These are phyloP conservation scores for Carduelis carduelis DNA, from an alignment of 2,797 vertebrate species.

Conservation along the genomic window DNA sequence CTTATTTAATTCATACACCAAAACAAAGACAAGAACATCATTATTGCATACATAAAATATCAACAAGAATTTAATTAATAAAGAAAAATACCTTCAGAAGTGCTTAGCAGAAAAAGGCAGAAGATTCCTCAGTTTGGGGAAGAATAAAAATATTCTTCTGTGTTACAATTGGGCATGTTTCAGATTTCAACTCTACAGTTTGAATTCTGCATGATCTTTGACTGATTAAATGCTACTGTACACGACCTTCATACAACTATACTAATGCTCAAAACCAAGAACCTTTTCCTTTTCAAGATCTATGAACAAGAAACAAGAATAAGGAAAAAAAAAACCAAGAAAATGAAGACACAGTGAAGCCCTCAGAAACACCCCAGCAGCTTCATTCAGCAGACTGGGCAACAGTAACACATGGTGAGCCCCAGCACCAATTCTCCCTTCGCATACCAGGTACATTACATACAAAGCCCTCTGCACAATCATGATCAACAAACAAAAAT, in stretches of 20 bases:
- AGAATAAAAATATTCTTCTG: background rate
- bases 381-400: background rate
- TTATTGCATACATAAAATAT: background rate
- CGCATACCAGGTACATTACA: background rate
- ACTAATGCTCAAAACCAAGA: background rate
- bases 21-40: background rate
- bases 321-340: background rate
- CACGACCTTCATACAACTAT: background rate
- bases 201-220: background rate
- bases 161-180: background rate
- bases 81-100: background rate
- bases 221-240: background rate
- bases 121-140: background rate
- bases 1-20: background rate
- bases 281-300: background rate
- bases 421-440: background rate
- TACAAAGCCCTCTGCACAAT: background rate
- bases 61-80: background rate
- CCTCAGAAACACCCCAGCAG: background rate
- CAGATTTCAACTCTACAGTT: background rate
- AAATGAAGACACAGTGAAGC: background rate
- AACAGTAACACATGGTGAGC: background rate
- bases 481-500: accelerated
- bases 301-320: background rate
- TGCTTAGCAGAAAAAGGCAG: background rate